Conservation (phyloP, 2,113 vertebrate genomes). For the Lycocorax pyrrhopterus region DNA sequence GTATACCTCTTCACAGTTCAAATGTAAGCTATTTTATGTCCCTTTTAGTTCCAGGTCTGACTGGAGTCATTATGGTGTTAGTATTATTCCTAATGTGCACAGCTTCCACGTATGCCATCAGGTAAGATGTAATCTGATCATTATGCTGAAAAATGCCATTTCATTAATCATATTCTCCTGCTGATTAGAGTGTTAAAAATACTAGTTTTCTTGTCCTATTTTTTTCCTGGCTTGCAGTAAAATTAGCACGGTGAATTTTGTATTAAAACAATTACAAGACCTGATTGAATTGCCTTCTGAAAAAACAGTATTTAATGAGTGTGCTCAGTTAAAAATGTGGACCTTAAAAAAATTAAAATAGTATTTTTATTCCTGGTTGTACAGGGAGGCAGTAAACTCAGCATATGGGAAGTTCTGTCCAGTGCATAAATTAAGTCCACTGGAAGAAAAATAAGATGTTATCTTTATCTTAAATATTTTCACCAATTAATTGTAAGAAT, state of each 20-base stretch:
- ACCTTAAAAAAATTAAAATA: not conserved
- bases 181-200: not conserved
- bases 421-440: not conserved
- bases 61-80: conserved; percentile 89
- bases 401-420: not conserved
- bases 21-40: not conserved
- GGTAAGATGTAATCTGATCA: conserved; percentile 69
- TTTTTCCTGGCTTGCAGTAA: not conserved
- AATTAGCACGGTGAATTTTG: not conserved
- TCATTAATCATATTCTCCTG: not conserved
- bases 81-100: conserved; percentile 94
- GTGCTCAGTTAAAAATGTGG: not conserved
- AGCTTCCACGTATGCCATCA: conserved; percentile 88
- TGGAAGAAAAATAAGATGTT: not conserved
- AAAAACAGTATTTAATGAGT: not conserved
- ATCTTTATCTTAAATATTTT: not conserved
- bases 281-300: not conserved
- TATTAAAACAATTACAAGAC: not conserved
- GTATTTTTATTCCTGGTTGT: not conserved
- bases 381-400: not conserved
- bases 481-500: not conserved
- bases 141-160: not conserved
- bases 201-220: not conserved
- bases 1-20: not conserved
- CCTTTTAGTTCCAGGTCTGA: conserved; percentile 87